phyloP scores from a whole-genome alignment of 2,797 vertebrate species.

The Aythya fuligula region DNA sequence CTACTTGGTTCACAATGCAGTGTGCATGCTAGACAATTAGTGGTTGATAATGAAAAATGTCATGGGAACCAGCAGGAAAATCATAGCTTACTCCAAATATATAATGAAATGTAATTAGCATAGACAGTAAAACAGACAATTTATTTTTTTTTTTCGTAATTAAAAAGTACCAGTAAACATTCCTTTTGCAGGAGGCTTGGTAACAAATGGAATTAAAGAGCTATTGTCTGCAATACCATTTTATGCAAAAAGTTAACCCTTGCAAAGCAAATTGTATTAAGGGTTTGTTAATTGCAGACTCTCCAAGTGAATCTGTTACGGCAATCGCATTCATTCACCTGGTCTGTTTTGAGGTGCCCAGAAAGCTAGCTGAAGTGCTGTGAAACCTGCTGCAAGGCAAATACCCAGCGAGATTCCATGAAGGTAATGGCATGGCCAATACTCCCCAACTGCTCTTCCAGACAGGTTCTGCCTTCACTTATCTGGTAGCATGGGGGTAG shows the following conservation, averaged over 20 bases:
- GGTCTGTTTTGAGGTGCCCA: neutral
- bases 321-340: neutral
- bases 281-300: neutral
- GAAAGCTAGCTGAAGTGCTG: neutral
- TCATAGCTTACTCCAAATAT: constrained; percentile 80
- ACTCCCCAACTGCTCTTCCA: neutral
- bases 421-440: fast-evolving
- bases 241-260: constrained; percentile 61
- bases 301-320: neutral
- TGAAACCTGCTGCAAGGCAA: neutral
- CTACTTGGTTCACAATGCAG: constrained; percentile 76
- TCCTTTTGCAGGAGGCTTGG: constrained; percentile 70
- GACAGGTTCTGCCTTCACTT: neutral
- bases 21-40: constrained; percentile 80
- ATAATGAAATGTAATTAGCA: constrained; percentile 83
- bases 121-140: constrained; percentile 83
- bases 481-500: neutral
- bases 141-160: constrained; percentile 70
- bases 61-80: constrained; percentile 81
- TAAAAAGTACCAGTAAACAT: constrained; percentile 78
- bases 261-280: neutral
- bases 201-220: constrained; percentile 65
- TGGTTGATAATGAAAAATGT: constrained; percentile 81
- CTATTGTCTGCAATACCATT: constrained; percentile 55
- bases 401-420: neutral